These are phyloP conservation scores for Temnothorax nylanderi DNA, from an alignment of 1,140 invertebrate genomes.

Conservation along the genomic window DNA sequence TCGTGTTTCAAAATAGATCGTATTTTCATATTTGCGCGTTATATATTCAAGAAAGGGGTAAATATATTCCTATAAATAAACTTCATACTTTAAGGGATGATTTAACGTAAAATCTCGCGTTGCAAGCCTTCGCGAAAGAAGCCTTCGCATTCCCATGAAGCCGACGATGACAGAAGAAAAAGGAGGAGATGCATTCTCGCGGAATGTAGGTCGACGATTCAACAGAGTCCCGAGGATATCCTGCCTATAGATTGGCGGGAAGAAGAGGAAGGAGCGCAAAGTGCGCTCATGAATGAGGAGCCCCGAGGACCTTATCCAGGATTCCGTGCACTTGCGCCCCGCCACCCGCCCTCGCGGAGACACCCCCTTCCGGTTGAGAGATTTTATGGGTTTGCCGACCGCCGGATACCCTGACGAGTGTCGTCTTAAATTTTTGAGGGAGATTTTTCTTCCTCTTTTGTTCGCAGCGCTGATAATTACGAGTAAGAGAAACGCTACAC, in stretches of 20 bases:
- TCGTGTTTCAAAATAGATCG: not conserved
- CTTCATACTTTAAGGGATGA: slow-evolving; percentile 5
- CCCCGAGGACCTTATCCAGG: slow-evolving; percentile 68
- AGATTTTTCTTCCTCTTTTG: slow-evolving; percentile 46
- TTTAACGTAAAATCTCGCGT: slow-evolving; percentile 33
- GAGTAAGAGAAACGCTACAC: not conserved
- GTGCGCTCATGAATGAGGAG: slow-evolving; percentile 76
- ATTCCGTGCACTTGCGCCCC: slow-evolving; percentile 78
- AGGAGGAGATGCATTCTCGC: slow-evolving; percentile 57
- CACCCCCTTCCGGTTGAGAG: slow-evolving; percentile 81
- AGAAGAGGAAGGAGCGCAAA: slow-evolving; percentile 74
- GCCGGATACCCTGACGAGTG: slow-evolving; percentile 68
- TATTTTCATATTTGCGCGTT: not conserved
- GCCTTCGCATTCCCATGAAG: slow-evolving; percentile 64
- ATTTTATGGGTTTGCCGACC: slow-evolving; percentile 69
- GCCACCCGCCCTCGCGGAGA: slow-evolving; percentile 72
- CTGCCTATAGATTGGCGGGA: slow-evolving; percentile 77
- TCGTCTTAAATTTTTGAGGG: slow-evolving; percentile 65
- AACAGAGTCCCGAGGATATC: slow-evolving; percentile 77
- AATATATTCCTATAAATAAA: slow-evolving; percentile 11
- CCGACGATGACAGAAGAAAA: slow-evolving; percentile 45
- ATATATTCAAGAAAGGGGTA: not conserved
- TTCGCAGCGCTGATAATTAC: slow-evolving; percentile 22
- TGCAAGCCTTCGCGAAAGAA: not conserved
- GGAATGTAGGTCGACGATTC: slow-evolving; percentile 80